Evolutionary conservation across 2,113 vertebrate genomes (phyloP).

Genomic region (Pluvianellus socialis): DNA sequence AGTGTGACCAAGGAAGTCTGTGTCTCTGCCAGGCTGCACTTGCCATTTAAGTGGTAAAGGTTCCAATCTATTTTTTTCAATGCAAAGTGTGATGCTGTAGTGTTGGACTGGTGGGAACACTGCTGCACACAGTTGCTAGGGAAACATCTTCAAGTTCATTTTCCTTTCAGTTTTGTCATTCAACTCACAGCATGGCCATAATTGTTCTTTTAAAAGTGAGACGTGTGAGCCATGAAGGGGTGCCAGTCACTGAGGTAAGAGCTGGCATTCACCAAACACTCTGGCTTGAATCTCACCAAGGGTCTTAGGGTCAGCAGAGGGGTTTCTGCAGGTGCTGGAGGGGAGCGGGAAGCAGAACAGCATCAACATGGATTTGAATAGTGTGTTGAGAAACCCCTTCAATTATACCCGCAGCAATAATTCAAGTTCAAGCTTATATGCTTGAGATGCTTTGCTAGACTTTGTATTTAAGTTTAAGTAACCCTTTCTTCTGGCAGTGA

Average conservation of each 20-base stretch:
- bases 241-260: conserved; percentile 60
- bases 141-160: conserved; percentile 45
- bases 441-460: conserved; percentile 31
- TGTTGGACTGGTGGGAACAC: neutral
- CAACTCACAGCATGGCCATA: neutral
- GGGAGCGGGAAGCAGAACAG: conserved; percentile 40
- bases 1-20: neutral
- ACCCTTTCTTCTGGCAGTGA: conserved; percentile 33
- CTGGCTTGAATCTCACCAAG: conserved; percentile 21
- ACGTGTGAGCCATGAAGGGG: neutral
- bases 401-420: conserved; percentile 18
- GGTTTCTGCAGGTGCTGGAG: conserved; percentile 59
- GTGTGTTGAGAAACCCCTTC: conserved; percentile 7
- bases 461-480: conserved; percentile 22
- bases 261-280: conserved; percentile 40
- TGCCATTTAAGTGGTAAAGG: neutral
- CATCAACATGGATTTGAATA: conserved; percentile 53
- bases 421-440: neutral
- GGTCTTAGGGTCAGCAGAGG: conserved; percentile 45
- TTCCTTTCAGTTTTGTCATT: conserved; percentile 41
- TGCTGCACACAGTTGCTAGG: conserved; percentile 31
- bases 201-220: conserved; percentile 16
- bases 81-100: neutral
- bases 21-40: neutral
- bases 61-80: neutral